A percentile compares a stretch with the other conserved stretches of the same genome.
phyloP scores from a whole-genome alignment of 1,140 invertebrate genomes.

The Mactra quadrangularis region DNA sequence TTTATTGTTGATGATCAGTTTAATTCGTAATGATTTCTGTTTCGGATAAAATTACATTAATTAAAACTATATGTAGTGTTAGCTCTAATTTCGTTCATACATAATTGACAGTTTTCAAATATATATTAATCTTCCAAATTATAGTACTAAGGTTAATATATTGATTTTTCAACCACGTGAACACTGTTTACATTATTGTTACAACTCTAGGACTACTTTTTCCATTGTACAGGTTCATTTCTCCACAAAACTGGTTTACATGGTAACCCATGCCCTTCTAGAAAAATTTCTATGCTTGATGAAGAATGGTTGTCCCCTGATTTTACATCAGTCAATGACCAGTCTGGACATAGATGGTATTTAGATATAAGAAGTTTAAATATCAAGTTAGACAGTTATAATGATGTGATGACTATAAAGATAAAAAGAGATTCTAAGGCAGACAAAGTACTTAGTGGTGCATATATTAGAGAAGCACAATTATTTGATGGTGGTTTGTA shows the following conservation, averaged over 20 bases:
- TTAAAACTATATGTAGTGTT: too few relatives aligned
- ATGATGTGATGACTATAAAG: conserved; percentile 64
- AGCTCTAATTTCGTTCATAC: too few relatives aligned
- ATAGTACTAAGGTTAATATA: too few relatives aligned
- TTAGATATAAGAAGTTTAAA: conserved; percentile 57
- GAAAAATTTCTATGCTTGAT: conserved; percentile 51
- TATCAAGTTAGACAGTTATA: conserved; percentile 33
- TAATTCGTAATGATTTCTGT: too few relatives aligned
- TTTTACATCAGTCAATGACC: conserved; percentile 52
- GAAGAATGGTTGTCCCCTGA: conserved; percentile 58
- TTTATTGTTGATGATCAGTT: too few relatives aligned
- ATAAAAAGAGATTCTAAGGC: conserved; percentile 61
- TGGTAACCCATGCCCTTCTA: conserved; percentile 65
- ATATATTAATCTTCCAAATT: too few relatives aligned
- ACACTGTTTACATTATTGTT: too few relatives aligned
- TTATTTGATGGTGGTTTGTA: conserved; percentile 67
- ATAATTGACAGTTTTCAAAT: too few relatives aligned
- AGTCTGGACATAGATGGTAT: conserved; percentile 54
- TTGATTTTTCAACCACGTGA: too few relatives aligned
- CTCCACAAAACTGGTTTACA: conserved; percentile 62
- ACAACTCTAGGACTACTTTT: too few relatives aligned
- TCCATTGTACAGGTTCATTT: conserved; percentile 59
- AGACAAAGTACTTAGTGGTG: conserved; percentile 61
- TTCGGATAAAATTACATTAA: too few relatives aligned
- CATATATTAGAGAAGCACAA: conserved; percentile 66